Percentiles rank a stretch among this genome's conserved stretches.
These are phyloP conservation scores for Oscheius onirici DNA, from an alignment of 2,888 invertebrate species.

Conservation along the genomic window DNA sequence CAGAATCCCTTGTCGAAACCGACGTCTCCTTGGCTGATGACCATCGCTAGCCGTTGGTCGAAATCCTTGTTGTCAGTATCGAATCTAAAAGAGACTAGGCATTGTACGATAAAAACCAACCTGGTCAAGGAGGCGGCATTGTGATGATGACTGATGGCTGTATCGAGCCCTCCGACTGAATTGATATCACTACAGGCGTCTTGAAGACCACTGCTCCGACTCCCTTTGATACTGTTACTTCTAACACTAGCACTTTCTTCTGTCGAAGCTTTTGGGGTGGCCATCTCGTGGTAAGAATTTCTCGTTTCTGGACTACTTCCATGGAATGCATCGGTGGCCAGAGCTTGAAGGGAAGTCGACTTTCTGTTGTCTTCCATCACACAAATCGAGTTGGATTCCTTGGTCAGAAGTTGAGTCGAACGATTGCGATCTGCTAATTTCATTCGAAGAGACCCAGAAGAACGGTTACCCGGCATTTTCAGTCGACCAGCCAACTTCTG, in stretches of 20 bases:
- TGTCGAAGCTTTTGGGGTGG: conserved; percentile 44
- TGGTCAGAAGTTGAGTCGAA: conserved; percentile 53
- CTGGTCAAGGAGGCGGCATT: conserved; percentile 69
- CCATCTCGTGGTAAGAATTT: conserved; percentile 48
- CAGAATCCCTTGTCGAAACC: conserved; percentile 60
- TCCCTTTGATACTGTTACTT: conserved; percentile 66
- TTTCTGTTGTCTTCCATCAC: conserved; percentile 66
- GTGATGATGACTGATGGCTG: conserved; percentile 71
- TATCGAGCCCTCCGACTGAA: conserved; percentile 68
- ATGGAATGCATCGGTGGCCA: conserved; percentile 58
- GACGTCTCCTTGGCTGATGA: conserved; percentile 58
- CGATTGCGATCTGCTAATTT: conserved; percentile 62
- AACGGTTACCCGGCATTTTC: conserved; percentile 59
- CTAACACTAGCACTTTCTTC: conserved; percentile 56
- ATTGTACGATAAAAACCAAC: not conserved
- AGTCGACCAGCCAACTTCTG: conserved; percentile 67
- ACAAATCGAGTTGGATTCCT: conserved; percentile 62
- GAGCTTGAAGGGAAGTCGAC: conserved; percentile 67
- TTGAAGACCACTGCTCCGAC: conserved; percentile 66
- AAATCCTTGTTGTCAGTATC: conserved; percentile 71
- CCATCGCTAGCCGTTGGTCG: conserved; percentile 67
- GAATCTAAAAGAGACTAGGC: too few relatives aligned
- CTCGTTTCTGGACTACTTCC: conserved; percentile 46
- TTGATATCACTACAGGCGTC: conserved; percentile 68
- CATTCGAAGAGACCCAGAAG: conserved; percentile 61